A percentile compares a stretch with the other conserved stretches of the same genome.
Evolutionary conservation across 2,888 invertebrate species (phyloP).

Genomic region (Anoplius nigerrimus): DNA sequence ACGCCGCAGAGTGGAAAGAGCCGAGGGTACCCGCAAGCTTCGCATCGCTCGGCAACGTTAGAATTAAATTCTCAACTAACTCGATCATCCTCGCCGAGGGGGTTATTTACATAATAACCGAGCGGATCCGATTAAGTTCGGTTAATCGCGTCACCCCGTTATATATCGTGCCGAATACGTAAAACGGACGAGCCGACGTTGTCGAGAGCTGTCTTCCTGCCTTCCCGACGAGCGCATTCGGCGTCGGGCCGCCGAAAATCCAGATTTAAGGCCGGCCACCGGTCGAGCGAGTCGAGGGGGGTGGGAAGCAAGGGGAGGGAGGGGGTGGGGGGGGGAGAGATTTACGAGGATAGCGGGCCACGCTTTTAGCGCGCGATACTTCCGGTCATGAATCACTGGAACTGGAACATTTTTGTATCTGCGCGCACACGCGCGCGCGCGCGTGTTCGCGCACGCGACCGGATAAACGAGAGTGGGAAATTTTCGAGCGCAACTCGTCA

Average conservation of each 20-base stretch:
- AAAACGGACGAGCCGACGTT: too few relatives aligned
- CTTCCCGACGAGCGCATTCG: too few relatives aligned
- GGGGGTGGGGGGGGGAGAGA: slow-evolving; percentile 10
- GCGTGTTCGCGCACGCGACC: not conserved
- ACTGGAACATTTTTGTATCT: slow-evolving; percentile 25
- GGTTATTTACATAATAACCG: slow-evolving; percentile 37
- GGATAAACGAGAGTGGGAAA: slow-evolving; percentile 9
- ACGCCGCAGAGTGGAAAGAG: too few relatives aligned
- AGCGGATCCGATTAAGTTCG: slow-evolving; percentile 34
- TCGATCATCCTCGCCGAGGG: slow-evolving; percentile 30
- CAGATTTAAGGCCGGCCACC: not conserved
- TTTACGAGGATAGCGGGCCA: slow-evolving; percentile 6
- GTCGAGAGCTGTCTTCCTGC: too few relatives aligned
- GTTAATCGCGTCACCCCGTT: slow-evolving; percentile 25
- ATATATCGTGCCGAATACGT: too few relatives aligned
- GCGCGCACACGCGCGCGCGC: too few relatives aligned
- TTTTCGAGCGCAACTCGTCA: slow-evolving; percentile 2
- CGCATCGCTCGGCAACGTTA: too few relatives aligned
- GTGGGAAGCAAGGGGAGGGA: too few relatives aligned
- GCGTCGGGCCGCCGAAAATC: too few relatives aligned
- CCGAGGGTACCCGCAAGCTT: too few relatives aligned
- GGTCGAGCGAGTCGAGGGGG: not conserved
- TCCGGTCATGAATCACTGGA: slow-evolving; percentile 21
- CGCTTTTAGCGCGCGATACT: slow-evolving; percentile 11
- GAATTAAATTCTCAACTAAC: slow-evolving; percentile 8